Evolutionary conservation across 2,888 invertebrate genomes (phyloP).

Genomic region (Villa cingulata): DNA sequence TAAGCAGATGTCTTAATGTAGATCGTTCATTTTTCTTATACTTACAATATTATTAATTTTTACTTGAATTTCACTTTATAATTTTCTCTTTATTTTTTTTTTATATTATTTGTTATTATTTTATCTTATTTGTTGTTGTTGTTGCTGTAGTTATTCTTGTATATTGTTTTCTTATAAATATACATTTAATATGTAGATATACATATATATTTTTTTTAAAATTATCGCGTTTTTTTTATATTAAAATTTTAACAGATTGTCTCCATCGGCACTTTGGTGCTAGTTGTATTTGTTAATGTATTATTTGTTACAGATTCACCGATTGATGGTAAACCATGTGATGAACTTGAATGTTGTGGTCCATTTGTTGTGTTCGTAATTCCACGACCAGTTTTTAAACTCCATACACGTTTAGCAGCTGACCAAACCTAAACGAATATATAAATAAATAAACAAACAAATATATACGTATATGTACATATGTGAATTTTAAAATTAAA

Average conservation of each 20-base stretch:
- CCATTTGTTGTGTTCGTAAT: constrained; percentile 45
- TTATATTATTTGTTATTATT: background rate
- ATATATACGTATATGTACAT: no score
- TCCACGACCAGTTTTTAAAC: constrained; percentile 42
- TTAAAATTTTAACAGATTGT: constrained; percentile 48
- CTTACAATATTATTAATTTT: no score
- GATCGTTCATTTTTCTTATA: no score
- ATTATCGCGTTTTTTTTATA: background rate
- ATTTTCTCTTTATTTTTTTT: background rate
- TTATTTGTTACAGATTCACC: constrained; percentile 61
- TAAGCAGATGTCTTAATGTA: no score
- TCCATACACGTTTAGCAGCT: constrained; percentile 52
- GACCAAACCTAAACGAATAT: constrained; percentile 42
- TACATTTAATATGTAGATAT: background rate
- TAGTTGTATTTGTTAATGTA: constrained; percentile 45
- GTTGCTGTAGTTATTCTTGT: background rate
- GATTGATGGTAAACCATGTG: constrained; percentile 70
- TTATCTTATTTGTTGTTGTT: background rate
- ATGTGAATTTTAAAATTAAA: no score
- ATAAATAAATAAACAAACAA: constrained; percentile 7
- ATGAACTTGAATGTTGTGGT: constrained; percentile 57
- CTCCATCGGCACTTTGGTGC: constrained; percentile 44
- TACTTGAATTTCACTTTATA: no score
- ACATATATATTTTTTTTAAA: background rate
- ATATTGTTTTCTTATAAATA: background rate